These are phyloP conservation scores for Adelphocoris suturalis DNA, from an alignment of 2,888 invertebrate genomes.

Conservation along the genomic window DNA sequence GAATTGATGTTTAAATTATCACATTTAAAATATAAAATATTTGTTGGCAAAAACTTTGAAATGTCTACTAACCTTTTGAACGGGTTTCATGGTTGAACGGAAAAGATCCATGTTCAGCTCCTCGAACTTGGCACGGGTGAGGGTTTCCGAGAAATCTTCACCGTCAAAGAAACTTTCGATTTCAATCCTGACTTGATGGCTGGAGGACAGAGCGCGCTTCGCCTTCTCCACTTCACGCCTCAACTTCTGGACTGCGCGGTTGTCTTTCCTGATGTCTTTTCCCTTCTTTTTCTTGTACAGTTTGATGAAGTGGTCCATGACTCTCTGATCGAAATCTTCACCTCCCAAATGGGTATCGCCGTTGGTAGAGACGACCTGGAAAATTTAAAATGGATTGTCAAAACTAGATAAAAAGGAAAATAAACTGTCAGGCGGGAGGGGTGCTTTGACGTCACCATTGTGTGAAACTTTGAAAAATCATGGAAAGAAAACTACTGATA, in stretches of 20 bases:
- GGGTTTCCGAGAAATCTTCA: constrained; percentile 98
- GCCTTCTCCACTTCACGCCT: constrained; percentile 98
- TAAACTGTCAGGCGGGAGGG: too few species aligned
- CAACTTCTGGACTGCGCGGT: constrained; percentile 96
- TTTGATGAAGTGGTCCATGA: constrained; percentile 99
- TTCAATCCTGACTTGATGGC: constrained; percentile 98
- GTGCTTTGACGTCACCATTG: too few species aligned
- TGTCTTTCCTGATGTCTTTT: constrained; percentile 96
- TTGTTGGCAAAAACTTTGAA: too few species aligned
- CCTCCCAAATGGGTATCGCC: constrained; percentile 99
- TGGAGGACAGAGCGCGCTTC: constrained; percentile 95
- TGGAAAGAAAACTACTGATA: too few species aligned
- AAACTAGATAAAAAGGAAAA: too few species aligned
- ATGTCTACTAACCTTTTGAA: constrained; percentile 86
- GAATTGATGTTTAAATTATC: too few species aligned
- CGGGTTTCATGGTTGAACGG: constrained; percentile 95
- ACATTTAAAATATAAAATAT: too few species aligned
- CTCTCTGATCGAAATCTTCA: constrained; percentile 98
- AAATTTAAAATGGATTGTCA: constrained; percentile 81
- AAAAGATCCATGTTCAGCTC: constrained; percentile 96
- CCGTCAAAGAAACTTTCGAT: constrained; percentile 99
- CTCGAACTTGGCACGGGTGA: constrained; percentile 99
- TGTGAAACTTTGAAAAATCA: too few species aligned
- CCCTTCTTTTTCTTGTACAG: constrained; percentile 99
- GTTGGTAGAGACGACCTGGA: constrained; percentile 94